Evolutionary conservation across 2,888 invertebrate species (phyloP), one percentile per base, ranked within the genome.

Genomic region (Pristionchus arcanus): DNA sequence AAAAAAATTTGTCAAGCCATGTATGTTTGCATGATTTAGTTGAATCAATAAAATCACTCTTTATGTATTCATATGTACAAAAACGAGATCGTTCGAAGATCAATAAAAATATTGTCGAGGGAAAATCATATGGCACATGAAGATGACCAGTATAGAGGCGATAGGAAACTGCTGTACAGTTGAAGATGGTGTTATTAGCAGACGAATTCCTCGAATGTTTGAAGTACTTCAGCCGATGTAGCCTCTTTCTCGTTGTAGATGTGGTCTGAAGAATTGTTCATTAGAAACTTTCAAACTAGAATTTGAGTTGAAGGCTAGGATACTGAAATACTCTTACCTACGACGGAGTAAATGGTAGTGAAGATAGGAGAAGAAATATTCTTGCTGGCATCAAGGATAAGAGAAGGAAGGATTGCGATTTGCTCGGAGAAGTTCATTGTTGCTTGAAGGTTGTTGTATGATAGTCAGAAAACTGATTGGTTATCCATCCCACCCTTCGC

Each of bases 391-490:
- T 81, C 81, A n/a, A 81, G n/a, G 28, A 81, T 13, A 16, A 81
- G 53, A 28, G 81, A 81, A 81, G 81, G 81, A 81, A 81, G 25
- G 15, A 81, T 15, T 28, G 37, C n/a, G 5, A 81, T 28, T 16
- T 42, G 13, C 81, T 81, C 81, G 42, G 74, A 16, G 81, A 81
- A 21, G 49, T n/a, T 81, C 81, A 81, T 81, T 49, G 37, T 19
- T 21, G 25, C 1, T 21, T 59, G 59, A 59, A 59, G 59, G 34
- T 15, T 21, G 34, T 19, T 71, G 31, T 5, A n/a, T n/a, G n/a
- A n/a, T n/a, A 71, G 71, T 34, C 31, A 16, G 71, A 68, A 71
- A 71, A 71, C 71, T 71, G 71, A 28, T 71, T 31, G 71, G 16
- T 34, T 34, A 31, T 71, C 28, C n/a, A 9, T 68, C 68, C 68